These are phyloP conservation scores for Halcyon malimbica DNA, from an alignment of 2,113 vertebrate species.

Conservation along the genomic window DNA sequence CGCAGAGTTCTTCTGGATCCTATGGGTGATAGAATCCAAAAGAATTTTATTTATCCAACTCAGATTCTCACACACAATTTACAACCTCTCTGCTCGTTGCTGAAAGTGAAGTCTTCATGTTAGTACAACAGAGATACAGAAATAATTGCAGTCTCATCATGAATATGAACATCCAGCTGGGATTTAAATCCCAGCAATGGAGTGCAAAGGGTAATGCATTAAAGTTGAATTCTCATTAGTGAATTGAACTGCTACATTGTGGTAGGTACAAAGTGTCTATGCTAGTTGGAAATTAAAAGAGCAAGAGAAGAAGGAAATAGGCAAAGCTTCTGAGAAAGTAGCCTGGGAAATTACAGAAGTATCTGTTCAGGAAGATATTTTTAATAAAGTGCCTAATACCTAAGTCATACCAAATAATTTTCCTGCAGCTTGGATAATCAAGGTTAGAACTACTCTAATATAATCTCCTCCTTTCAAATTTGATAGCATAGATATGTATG, in stretches of 20 bases:
- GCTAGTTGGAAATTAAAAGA: neutral
- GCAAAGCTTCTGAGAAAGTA: neutral
- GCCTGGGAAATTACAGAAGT: neutral
- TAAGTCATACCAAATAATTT: neutral
- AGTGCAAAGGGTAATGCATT: neutral
- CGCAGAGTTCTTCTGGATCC: neutral
- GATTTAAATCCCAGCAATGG: neutral
- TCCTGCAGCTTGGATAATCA: neutral
- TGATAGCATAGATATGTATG: neutral
- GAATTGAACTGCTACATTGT: neutral
- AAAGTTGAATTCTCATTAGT: conserved; percentile 16
- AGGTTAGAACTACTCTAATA: neutral
- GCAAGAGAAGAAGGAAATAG: neutral
- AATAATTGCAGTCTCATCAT: conserved; percentile 43
- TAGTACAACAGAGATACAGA: conserved; percentile 3
- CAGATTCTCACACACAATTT: neutral
- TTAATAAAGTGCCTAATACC: neutral
- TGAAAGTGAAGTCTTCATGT: neutral
- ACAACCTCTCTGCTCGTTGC: neutral
- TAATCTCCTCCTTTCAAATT: neutral
- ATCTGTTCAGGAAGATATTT: neutral
- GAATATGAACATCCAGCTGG: conserved; percentile 50
- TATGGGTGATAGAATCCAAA: neutral
- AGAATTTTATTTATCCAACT: neutral
- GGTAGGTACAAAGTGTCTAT: neutral